phyloP scores from a whole-genome alignment of 2,888 invertebrate genomes.

The Thereva unica region DNA sequence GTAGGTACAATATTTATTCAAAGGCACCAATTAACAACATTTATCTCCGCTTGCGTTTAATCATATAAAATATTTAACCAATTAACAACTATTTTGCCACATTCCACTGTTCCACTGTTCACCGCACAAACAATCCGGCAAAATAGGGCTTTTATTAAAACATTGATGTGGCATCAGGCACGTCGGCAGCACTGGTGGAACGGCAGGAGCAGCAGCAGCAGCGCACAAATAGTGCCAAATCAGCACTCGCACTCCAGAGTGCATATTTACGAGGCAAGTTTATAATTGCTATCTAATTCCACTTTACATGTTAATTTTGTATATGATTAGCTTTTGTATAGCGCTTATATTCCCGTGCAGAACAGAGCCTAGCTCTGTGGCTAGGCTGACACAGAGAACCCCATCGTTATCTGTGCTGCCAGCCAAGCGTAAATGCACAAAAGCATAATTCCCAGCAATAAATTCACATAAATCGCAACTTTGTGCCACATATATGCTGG shows the following conservation, averaged over 20 bases:
- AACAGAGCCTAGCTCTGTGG: constrained; percentile 7
- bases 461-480: constrained; percentile 28
- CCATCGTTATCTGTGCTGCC: constrained; percentile 23
- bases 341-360: neutral
- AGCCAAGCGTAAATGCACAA: constrained; percentile 31
- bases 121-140: no score
- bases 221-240: constrained; percentile 27
- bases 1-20: no score
- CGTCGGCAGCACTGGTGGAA: no score
- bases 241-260: constrained; percentile 16
- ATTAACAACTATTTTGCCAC: no score
- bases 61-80: no score
- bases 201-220: no score
- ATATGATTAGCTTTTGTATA: constrained; percentile 26
- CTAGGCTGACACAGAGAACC: neutral
- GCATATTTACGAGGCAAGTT: constrained; percentile 22
- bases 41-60: no score
- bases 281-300: constrained; percentile 35
- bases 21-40: no score
- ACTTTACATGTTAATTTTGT: constrained; percentile 36
- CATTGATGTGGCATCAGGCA: no score
- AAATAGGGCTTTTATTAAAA: no score
- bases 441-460: constrained; percentile 33
- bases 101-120: no score
- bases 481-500: constrained; percentile 5